These are phyloP conservation scores for Siniperca obscura DNA, from an alignment of 2,797 vertebrate genomes.

Conservation along the genomic window DNA sequence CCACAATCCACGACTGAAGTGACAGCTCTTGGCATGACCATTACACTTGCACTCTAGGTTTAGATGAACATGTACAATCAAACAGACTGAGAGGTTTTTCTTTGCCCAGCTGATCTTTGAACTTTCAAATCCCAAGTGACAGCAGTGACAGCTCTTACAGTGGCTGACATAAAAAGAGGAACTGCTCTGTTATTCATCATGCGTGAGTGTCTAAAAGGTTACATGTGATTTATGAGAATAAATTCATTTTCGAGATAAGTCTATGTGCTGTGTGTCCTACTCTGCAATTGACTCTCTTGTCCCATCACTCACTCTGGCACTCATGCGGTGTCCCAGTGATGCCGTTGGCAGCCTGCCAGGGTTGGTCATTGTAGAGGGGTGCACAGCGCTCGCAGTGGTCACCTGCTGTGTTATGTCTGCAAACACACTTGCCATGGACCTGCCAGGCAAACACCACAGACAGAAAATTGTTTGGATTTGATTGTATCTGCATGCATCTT, in stretches of 20 bases:
- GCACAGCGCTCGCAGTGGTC: conserved; percentile 93
- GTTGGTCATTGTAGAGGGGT: conserved; percentile 90
- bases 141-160: conserved; percentile 11
- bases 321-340: conserved; percentile 88
- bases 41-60: conserved; percentile 93
- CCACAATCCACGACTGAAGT: conserved; percentile 89
- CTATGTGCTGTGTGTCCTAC: conserved; percentile 52
- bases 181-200: conserved; percentile 32
- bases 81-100: not conserved
- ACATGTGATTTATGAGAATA: conserved; percentile 55
- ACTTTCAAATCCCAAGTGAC: conserved; percentile 1
- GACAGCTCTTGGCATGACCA: conserved; percentile 90
- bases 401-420: conserved; percentile 94
- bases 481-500: not conserved
- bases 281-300: conserved; percentile 53
- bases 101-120: conserved; percentile 17
- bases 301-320: conserved; percentile 87
- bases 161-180: conserved; percentile 9
- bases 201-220: conserved; percentile 33
- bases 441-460: conserved; percentile 61
- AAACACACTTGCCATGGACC: conserved; percentile 95
- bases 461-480: conserved; percentile 5
- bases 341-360: conserved; percentile 93
- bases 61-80: conserved; percentile 21
- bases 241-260: conserved; percentile 49